phyloP scores from a whole-genome alignment of 2,888 invertebrate species.

The Xestia sexstrigata region DNA sequence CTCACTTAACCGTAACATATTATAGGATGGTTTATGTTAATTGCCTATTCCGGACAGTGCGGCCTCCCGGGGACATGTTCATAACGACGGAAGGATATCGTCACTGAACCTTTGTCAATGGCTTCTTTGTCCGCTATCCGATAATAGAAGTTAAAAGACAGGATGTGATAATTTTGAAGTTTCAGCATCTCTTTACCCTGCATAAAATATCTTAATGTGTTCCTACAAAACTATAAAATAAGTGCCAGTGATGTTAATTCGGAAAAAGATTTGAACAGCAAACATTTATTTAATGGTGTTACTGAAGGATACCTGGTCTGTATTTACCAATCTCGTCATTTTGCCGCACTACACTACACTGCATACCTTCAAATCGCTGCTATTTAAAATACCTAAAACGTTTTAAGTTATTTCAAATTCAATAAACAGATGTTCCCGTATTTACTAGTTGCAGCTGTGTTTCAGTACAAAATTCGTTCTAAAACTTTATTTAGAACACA shows the following conservation, averaged over 20 bases:
- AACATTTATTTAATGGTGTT: neutral
- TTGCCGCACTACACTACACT: neutral
- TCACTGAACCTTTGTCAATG: too few species aligned
- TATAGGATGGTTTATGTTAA: too few species aligned
- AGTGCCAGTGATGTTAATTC: neutral
- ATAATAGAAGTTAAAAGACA: too few species aligned
- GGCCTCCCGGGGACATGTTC: too few species aligned
- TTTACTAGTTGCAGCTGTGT: neutral
- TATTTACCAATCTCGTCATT: neutral
- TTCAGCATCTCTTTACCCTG: neutral
- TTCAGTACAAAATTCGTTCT: neutral
- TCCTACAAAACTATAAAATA: neutral
- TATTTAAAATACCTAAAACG: neutral
- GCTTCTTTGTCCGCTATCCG: too few species aligned
- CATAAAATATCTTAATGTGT: too few species aligned
- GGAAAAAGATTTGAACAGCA: neutral
- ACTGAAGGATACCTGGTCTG: neutral
- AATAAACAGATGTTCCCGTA: neutral
- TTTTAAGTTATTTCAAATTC: neutral
- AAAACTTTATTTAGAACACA: neutral
- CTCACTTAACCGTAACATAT: constrained; percentile 13
- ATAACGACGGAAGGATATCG: too few species aligned
- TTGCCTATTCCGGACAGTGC: too few species aligned
- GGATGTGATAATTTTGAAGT: too few species aligned
- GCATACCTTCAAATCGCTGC: neutral